Base-by-base conservation (phyloP, 2,888 invertebrate genomes). In the Caenorhabditis wallacei region DNA sequence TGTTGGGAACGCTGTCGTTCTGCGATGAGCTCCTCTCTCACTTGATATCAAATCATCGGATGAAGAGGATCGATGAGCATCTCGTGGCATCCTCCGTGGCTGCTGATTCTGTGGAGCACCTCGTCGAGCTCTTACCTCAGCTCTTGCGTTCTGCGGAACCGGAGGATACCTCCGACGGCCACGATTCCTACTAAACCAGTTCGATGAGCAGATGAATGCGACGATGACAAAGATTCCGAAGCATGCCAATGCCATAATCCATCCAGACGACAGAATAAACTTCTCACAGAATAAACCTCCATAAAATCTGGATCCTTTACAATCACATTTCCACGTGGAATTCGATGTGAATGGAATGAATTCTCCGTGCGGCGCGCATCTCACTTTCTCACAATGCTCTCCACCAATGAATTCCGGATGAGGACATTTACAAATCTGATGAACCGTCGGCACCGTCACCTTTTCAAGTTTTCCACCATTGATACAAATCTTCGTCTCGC, bases 361-460 rank as follows among this genome's bases (percentile, higher is more conserved):
- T 0, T 48, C 57, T 13, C 88, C 91, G 7, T 83, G 79, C 61
- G 90, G 86, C 48, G 83, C 76, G 68, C 91, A 91, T 4, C 61
- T 59, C 18, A 91, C 75, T 13, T 74, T 78, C 64, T 91, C 89
- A 70, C 91, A 91, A 70, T 90, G 88, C 10, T 74, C 74, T 8
- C 91, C 91, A 10, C 84, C 68, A 30, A 91, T 89, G 63, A 82
- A 89, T 8, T 80, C 70, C 16, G 90, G 88, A 76, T 88, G 53
- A 0, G 87, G 85, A 66, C 91, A 91, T 70, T 89, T 83, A 57
- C 64, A 79, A 1, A 78, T 24, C 13, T 61, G 51, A 46, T 64
- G 20, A 1, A 76, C 68, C 10, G 24, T 71, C 35, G 59, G 63
- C 13, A 72, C 64, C 5, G 46, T 66, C 24, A 70, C 37, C 56